phyloP scores from a whole-genome alignment of 2,797 vertebrate species.

The Eulemur rubriventer region DNA sequence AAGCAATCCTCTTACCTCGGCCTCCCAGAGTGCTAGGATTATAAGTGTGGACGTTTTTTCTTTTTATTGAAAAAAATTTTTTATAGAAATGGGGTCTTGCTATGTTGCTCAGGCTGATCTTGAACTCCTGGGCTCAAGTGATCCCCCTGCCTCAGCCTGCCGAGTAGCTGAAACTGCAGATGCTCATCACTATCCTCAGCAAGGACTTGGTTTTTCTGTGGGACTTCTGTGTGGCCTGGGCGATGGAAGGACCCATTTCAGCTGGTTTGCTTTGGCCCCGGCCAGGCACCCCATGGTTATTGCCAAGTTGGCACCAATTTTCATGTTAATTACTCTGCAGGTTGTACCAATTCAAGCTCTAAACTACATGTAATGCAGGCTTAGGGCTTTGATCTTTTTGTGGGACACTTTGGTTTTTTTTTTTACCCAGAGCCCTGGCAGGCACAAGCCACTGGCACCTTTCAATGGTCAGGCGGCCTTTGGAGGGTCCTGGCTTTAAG shows the following conservation, averaged over 20 bases:
- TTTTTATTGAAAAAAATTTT: neutral
- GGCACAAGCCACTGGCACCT: neutral
- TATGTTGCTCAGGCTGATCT: neutral
- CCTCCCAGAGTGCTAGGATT: neutral
- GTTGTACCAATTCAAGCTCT: neutral
- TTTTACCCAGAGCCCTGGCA: neutral
- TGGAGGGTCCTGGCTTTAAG: neutral
- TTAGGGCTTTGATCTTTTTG: neutral
- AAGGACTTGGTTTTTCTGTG: neutral
- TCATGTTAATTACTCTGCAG: neutral
- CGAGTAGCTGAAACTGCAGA: neutral
- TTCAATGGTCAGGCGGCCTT: too few species aligned
- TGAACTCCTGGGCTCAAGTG: neutral
- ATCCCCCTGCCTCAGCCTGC: neutral
- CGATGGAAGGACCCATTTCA: neutral
- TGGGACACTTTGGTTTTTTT: neutral
- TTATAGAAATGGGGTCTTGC: neutral
- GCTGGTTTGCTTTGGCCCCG: neutral
- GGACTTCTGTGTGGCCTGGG: neutral
- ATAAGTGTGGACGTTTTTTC: neutral
- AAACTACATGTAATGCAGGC: neutral
- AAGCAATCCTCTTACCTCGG: neutral
- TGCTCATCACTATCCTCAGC: neutral
- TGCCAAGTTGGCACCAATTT: neutral
- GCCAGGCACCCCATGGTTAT: neutral